Percentiles rank a stretch among this genome's conserved stretches.
phyloP scores from a whole-genome alignment of 2,888 invertebrate genomes.

The Bursaphelenchus okinawaensis region DNA sequence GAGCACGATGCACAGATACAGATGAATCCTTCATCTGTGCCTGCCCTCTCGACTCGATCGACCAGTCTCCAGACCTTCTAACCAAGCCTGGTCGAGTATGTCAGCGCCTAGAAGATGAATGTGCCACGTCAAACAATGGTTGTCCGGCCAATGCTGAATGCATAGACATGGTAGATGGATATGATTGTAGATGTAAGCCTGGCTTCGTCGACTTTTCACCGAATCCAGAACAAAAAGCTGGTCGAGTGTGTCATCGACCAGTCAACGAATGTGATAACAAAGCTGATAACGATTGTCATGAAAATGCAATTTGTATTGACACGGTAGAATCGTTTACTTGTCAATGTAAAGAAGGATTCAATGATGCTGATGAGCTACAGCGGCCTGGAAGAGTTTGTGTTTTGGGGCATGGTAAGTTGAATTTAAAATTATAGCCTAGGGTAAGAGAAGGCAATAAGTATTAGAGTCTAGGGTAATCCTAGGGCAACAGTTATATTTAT shows the following conservation, averaged over 20 bases:
- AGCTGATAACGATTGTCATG: constrained; percentile 17
- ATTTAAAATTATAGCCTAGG: neutral
- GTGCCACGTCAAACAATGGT: constrained; percentile 66
- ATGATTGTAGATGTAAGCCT: constrained; percentile 25
- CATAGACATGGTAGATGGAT: constrained; percentile 80
- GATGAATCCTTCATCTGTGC: constrained; percentile 45
- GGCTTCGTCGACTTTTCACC: constrained; percentile 30
- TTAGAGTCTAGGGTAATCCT: too few relatives aligned
- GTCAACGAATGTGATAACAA: constrained; percentile 26
- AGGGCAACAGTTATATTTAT: too few relatives aligned
- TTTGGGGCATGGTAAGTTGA: neutral
- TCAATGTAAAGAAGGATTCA: constrained; percentile 51
- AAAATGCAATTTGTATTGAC: constrained; percentile 30
- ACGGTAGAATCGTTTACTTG: constrained; percentile 48
- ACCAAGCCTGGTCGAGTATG: constrained; percentile 49
- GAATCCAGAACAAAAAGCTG: constrained; percentile 21
- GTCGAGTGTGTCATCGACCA: constrained; percentile 20
- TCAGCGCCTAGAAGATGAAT: constrained; percentile 42
- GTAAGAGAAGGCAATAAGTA: too few relatives aligned
- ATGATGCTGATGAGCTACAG: constrained; percentile 46
- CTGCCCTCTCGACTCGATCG: constrained; percentile 46
- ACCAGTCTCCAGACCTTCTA: constrained; percentile 43
- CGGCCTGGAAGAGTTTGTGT: constrained; percentile 48
- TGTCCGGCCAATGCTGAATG: constrained; percentile 80
- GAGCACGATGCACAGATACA: constrained; percentile 51